Conservation (phyloP, 2,888 invertebrate species). For the Venustoraphidia nigricollis region DNA sequence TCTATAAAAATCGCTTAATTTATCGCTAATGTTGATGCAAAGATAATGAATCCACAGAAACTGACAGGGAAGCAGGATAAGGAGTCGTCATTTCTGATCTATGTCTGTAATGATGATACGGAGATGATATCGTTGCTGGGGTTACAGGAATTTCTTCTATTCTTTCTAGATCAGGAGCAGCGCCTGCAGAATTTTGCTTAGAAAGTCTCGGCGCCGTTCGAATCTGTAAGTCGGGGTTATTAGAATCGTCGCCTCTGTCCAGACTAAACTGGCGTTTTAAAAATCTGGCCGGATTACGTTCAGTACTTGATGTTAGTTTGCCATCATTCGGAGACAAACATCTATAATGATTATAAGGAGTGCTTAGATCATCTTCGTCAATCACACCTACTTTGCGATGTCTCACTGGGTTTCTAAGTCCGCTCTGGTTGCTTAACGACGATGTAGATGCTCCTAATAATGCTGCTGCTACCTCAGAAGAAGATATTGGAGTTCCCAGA, state of each 20-base stretch:
- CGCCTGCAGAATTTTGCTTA: slow-evolving; percentile 53
- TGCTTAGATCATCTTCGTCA: slow-evolving; percentile 48
- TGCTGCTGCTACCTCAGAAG: slow-evolving; percentile 34
- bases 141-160: slow-evolving; percentile 45
- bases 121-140: background rate
- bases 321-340: slow-evolving; percentile 47
- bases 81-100: slow-evolving; percentile 3
- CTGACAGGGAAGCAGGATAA: slow-evolving; percentile 1
- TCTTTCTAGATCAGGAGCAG: slow-evolving; percentile 49
- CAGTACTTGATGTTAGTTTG: slow-evolving; percentile 19
- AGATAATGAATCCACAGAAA: slow-evolving; percentile 5
- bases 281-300: slow-evolving; percentile 26
- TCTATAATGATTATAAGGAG: slow-evolving; percentile 60
- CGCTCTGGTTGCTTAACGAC: slow-evolving; percentile 22
- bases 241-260: slow-evolving; percentile 44
- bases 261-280: slow-evolving; percentile 52
- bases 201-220: slow-evolving; percentile 28
- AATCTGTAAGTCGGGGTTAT: slow-evolving; percentile 2
- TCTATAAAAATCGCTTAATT: too few species aligned
- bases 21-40: background rate
- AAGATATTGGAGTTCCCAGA: slow-evolving; percentile 32
- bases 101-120: slow-evolving; percentile 1
- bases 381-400: slow-evolving; percentile 25
- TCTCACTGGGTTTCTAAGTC: slow-evolving; percentile 10
- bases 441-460: slow-evolving; percentile 35